Percentiles rank a stretch among this genome's conserved stretches.
These are phyloP conservation scores for Stenotaenia linearis DNA, from an alignment of 2,888 invertebrate species.

Conservation along the genomic window DNA sequence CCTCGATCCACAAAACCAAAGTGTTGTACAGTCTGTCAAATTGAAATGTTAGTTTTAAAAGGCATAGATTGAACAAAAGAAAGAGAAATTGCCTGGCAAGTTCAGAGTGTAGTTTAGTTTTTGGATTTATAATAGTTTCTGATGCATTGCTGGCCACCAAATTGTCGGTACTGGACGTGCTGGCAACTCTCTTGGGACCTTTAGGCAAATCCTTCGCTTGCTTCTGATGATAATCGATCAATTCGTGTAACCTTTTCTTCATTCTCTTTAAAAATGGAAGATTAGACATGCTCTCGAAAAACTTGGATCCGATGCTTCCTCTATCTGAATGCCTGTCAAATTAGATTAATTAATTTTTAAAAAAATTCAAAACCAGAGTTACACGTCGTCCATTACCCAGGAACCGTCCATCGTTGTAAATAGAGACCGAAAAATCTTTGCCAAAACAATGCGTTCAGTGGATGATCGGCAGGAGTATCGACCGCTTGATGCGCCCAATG, in stretches of 20 bases:
- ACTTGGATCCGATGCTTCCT: slow-evolving; percentile 65
- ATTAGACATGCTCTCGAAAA: slow-evolving; percentile 66
- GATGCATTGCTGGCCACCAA: neutral
- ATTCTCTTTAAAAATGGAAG: slow-evolving; percentile 62
- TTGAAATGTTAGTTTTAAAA: neutral
- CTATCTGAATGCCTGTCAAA: slow-evolving; percentile 51
- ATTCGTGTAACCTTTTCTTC: slow-evolving; percentile 61
- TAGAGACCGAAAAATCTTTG: slow-evolving; percentile 70
- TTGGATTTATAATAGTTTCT: neutral
- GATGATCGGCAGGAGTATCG: slow-evolving; percentile 62
- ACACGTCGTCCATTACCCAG: neutral
- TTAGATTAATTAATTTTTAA: neutral
- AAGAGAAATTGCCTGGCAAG: neutral
- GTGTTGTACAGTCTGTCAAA: slow-evolving; percentile 54
- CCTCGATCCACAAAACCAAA: slow-evolving; percentile 70
- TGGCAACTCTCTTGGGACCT: neutral
- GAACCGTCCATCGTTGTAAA: slow-evolving; percentile 52
- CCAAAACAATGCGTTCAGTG: slow-evolving; percentile 64
- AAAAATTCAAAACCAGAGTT: neutral
- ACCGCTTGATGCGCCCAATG: slow-evolving; percentile 69
- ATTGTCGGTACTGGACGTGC: neutral
- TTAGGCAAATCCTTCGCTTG: neutral
- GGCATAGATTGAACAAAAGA: neutral
- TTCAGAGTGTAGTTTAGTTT: neutral
- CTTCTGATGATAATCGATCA: slow-evolving; percentile 49